Conservation (phyloP, 1,140 invertebrate species). For the Drosophila melanogaster region Release_6_plus_ISO1_MT NC_004354.4:10387501-10388000, state of each 20-base stretch:
- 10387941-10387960: conserved; percentile 9
- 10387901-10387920: no score
- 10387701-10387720: conserved; percentile 57
- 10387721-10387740: conserved; percentile 4
- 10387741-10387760: conserved; percentile 19
- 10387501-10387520: conserved; percentile 26
- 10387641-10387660: conserved; percentile 14
- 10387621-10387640: conserved; percentile 2
- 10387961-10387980: conserved; percentile 11
- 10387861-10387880: no score
- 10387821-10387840: background rate
- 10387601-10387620: background rate
- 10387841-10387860: background rate
- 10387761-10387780: conserved; percentile 8
- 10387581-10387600: background rate
- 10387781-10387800: conserved; percentile 25
- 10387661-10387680: conserved; percentile 52
- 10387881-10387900: no score
- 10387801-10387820: background rate
- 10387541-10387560: conserved; percentile 45
- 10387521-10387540: conserved; percentile 52
- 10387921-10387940: background rate
- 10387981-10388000: conserved; percentile 11
- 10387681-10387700: conserved; percentile 45
- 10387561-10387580: conserved; percentile 39